Conservation (phyloP, 2,888 invertebrate genomes). For the Cheilosia urbana region DNA sequence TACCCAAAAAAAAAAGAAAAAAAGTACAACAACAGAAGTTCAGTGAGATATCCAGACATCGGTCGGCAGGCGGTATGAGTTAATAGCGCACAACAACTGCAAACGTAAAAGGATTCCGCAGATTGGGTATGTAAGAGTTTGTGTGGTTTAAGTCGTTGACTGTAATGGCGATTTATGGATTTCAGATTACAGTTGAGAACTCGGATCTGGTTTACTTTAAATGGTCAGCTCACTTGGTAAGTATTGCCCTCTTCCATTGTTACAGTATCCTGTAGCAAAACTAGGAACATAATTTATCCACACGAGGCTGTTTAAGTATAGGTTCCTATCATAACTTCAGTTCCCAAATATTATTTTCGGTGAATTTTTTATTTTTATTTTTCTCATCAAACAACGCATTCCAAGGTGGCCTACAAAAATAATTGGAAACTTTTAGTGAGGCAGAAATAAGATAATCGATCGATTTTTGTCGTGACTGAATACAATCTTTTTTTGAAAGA, state of each 20-base stretch:
- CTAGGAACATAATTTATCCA: too few species aligned
- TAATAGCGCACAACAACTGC: conserved; percentile 22
- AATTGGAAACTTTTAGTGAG: too few species aligned
- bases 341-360: too few species aligned
- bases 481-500: too few species aligned
- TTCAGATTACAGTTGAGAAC: conserved; percentile 38
- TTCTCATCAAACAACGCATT: too few species aligned
- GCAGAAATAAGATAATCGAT: too few species aligned
- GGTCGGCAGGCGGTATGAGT: conserved; percentile 6
- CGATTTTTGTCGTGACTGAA: too few species aligned
- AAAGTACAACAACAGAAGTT: background rate
- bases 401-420: too few species aligned
- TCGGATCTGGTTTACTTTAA: conserved; percentile 39
- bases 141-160: conserved; percentile 11
- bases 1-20: conserved; percentile 2
- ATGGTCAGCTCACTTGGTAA: conserved; percentile 16
- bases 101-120: conserved; percentile 33
- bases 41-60: conserved; percentile 16
- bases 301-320: too few species aligned
- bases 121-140: conserved; percentile 6
- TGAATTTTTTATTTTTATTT: too few species aligned
- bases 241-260: conserved; percentile 1
- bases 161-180: conserved; percentile 51
- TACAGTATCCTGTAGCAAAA: conserved; percentile 18
- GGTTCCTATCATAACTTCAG: too few species aligned